phyloP scores from a whole-genome alignment of 1,140 invertebrate genomes.

The Diplogasteroides magnus region DNA sequence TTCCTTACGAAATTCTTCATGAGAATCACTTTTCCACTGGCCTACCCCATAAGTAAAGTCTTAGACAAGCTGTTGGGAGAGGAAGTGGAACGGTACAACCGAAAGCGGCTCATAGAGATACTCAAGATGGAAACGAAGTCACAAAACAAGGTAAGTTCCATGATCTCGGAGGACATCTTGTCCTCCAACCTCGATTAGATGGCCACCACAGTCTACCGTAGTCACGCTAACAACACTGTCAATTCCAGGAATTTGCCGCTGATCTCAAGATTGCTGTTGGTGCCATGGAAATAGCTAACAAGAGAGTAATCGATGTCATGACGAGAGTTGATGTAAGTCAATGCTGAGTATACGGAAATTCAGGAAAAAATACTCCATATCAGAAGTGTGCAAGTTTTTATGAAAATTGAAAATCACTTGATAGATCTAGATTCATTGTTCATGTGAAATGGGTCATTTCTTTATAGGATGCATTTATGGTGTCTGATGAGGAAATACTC shows the following conservation, averaged over 20 bases:
- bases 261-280: slow-evolving; percentile 61
- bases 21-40: slow-evolving; percentile 83
- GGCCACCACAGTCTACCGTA: no score
- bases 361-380: not conserved
- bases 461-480: slow-evolving; percentile 61
- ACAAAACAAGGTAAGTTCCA: slow-evolving; percentile 25
- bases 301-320: slow-evolving; percentile 60
- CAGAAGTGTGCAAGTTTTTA: not conserved
- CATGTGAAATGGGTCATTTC: no score
- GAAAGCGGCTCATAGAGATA: slow-evolving; percentile 87
- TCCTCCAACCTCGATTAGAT: no score
- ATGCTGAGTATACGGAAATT: slow-evolving; percentile 30
- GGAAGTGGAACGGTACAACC: slow-evolving; percentile 87
- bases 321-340: slow-evolving; percentile 60
- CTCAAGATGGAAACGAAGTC: slow-evolving; percentile 67
- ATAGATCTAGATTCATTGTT: no score
- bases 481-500: slow-evolving; percentile 56
- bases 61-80: slow-evolving; percentile 78
- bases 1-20: slow-evolving; percentile 88
- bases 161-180: no score
- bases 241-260: slow-evolving; percentile 50
- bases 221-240: no score
- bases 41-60: slow-evolving; percentile 84
- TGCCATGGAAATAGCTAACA: slow-evolving; percentile 59
- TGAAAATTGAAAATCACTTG: no score